Base-by-base conservation (phyloP, 2,113 vertebrate genomes). In the Cynoglossus semilaevis region DNA sequence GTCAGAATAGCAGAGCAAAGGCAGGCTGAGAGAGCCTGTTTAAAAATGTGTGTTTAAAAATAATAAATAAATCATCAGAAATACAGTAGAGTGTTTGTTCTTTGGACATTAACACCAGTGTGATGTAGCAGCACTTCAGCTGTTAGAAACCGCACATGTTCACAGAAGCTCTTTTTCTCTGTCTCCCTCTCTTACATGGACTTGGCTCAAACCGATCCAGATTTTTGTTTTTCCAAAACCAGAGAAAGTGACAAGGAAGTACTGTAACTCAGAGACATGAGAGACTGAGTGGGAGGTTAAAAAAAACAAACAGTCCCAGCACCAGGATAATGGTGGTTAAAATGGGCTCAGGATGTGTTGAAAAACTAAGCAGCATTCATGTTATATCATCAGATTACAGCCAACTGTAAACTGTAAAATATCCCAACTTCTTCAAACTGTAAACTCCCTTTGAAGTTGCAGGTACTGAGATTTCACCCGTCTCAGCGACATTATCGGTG, bases 61-160 rank as follows among this genome's bases (percentile, higher is more conserved):
- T 15, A 50, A 19, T 13, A 19, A n/a, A 50, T 29, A 29, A 29
- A 29, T 29, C 3, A 6, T 29, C 22, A 29, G 22, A 64, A 71
- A 79, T 41, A 58, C 63, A 68, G 72, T 62, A 62, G 45, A 63
- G 60, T 53, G 36, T 68, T 65, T 64, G 72, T 71, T 67, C 58
- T 78, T 65, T 53, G 73, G 79, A 74, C 67, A 51, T 72, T 70
- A 64, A 72, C 67, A 72, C 74, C 65, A 44, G 68, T 65, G 56
- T 2, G 22, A 8, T 43, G 12, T n/a, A 63, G 50, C 59, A 61
- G 72, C 45, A 46, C 77, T 51, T 72, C 71, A 59, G 76, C 75
- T 74, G 77, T 61, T 60, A 45, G 14, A 57, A 18, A 2, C 34
- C 42, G 52, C 41, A 1, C 37, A 52, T 3, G 18, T 62, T 74